Base-by-base conservation (phyloP, 2,888 invertebrate genomes). In the Melinaea menophilus region DNA sequence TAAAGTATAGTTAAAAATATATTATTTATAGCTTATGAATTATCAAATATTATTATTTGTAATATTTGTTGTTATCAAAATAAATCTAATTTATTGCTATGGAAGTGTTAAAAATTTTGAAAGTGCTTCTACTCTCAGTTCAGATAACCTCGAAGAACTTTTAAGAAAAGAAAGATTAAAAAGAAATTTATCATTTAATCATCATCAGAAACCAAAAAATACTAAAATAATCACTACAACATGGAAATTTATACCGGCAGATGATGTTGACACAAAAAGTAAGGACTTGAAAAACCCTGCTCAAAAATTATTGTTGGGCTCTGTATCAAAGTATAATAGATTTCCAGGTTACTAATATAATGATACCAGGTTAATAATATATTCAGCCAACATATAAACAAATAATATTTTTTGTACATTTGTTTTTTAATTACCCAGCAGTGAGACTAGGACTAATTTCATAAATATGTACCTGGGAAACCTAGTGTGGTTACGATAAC, bases 221-320 rank as follows among this genome's bases (percentile, higher is more conserved):
- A 31, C 5, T 51, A 22, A 51, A 11, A 31, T 22, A 31, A 51
- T 3, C 9, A 51, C 22, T 9, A 51, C 31, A 3, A 51, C 31
- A 11, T 51, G 22, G 9, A 51, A 51, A 31, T 31, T 51, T 31
- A 5, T 31, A 51, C 22, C 31, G 9, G 31, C 31, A 31, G 51
- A 51, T 51, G 51, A 51, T 31, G 31, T 51, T 11, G 51, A 51
- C 31, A 51, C 22, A 5, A 51, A 51, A 51, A 51, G 51, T 51
- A 51, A 51, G 51, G 37, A 7, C 4, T 41, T 9, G 1, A 31
- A 22, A 31, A 51, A 51, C 31, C 12, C 9, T 51, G 31, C 31
- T 31, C 1, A 2, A 51, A 11, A 2, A 2, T 9, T 31, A 31
- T 7, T 22, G 4, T 48, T 48, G 13, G 22, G 5, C 22, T 51